Evolutionary conservation across 2,888 invertebrate species (phyloP).

Genomic region (Agrotis exclamationis): DNA sequence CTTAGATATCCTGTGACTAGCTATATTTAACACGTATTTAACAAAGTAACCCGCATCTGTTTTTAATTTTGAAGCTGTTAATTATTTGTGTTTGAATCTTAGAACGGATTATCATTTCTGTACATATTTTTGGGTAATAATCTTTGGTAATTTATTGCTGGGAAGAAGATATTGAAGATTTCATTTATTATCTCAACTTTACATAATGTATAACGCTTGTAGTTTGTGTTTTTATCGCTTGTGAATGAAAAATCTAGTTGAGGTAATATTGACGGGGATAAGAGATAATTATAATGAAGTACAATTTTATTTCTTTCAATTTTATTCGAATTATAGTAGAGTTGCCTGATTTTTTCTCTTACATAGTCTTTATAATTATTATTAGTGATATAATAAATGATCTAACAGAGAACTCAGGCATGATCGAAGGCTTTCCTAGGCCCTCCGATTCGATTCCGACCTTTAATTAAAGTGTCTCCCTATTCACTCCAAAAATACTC

Average conservation of each 20-base stretch:
- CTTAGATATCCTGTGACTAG: slow-evolving; percentile 74
- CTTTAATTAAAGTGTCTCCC: too few species aligned
- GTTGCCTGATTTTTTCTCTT: background rate
- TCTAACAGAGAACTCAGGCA: background rate
- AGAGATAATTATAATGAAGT: slow-evolving; percentile 1
- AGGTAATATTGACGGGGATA: background rate
- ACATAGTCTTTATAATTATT: too few species aligned
- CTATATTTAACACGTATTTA: slow-evolving; percentile 69
- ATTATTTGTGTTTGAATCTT: slow-evolving; percentile 32
- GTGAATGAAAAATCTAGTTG: background rate
- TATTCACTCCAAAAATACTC: too few species aligned
- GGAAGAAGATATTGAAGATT: slow-evolving; percentile 14
- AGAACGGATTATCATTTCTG: slow-evolving; percentile 50
- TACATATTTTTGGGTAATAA: slow-evolving; percentile 36
- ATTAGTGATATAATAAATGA: background rate
- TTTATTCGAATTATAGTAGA: background rate
- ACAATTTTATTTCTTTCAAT: background rate
- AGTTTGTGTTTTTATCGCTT: too few species aligned
- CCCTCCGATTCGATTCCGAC: too few species aligned
- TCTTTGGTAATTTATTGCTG: slow-evolving; percentile 26
- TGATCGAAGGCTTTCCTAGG: too few species aligned
- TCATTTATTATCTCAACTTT: background rate
- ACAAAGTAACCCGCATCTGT: slow-evolving; percentile 53
- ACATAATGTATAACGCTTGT: background rate
- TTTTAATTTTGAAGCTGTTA: slow-evolving; percentile 52